Conservation (phyloP, 2,797 vertebrate genomes). For the Enteromius anoplus region DNA sequence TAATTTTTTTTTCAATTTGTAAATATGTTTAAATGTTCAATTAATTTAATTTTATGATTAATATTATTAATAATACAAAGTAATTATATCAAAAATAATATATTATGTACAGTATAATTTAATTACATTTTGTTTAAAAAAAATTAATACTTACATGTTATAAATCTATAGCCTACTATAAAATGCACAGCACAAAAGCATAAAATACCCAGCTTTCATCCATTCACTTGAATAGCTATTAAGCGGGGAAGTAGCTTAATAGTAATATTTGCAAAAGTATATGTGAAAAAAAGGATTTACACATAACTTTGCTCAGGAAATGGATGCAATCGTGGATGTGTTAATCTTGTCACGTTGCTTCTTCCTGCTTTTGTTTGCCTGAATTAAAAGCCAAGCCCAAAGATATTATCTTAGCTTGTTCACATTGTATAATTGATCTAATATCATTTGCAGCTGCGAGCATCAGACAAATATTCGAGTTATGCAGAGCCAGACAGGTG, state of each 20-base stretch:
- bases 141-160: not conserved
- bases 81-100: too few relatives aligned
- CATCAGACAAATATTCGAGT: slow-evolving; percentile 1
- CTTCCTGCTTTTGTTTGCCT: not conserved
- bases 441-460: not conserved
- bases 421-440: not conserved
- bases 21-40: not conserved
- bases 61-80: too few relatives aligned
- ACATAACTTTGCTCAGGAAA: not conserved
- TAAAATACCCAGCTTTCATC: not conserved
- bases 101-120: not conserved
- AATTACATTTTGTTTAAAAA: not conserved
- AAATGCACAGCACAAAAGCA: not conserved
- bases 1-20: too few relatives aligned
- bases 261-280: not conserved
- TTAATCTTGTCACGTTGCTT: not conserved
- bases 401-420: not conserved
- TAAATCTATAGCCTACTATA: not conserved
- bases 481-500: slow-evolving; percentile 11
- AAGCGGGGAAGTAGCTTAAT: not conserved
- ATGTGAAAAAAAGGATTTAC: not conserved
- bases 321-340: not conserved
- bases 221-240: not conserved
- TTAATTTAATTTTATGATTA: not conserved
- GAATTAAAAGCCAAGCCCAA: not conserved